These are phyloP conservation scores for Epicauta chinensis DNA, from an alignment of 1,140 invertebrate genomes.

Conservation along the genomic window DNA sequence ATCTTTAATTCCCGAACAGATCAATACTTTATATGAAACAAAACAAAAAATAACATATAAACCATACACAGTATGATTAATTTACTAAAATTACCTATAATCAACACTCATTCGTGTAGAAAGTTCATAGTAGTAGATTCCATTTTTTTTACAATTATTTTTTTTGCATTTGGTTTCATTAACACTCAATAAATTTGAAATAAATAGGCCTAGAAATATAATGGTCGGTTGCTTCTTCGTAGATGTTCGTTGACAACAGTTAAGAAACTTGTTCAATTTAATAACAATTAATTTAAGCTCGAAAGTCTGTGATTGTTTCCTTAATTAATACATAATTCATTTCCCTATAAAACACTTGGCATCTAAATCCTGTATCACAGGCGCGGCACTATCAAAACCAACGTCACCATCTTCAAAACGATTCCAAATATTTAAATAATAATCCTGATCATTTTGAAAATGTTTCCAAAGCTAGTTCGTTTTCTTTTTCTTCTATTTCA, in stretches of 20 bases:
- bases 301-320: constrained; percentile 20
- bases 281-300: constrained; percentile 13
- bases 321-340: constrained; percentile 11
- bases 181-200: background rate
- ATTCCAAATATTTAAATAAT: too few species aligned
- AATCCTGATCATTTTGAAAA: too few species aligned
- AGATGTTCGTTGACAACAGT: constrained; percentile 10
- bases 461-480: too few species aligned
- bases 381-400: constrained; percentile 6
- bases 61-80: constrained; percentile 14
- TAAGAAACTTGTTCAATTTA: constrained; percentile 5
- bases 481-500: too few species aligned
- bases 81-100: background rate
- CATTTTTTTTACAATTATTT: constrained; percentile 5
- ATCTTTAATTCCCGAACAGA: too few species aligned
- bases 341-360: constrained; percentile 14
- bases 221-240: constrained; percentile 13
- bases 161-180: background rate
- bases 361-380: constrained; percentile 21
- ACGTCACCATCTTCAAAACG: constrained; percentile 4
- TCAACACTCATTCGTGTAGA: constrained; percentile 10
- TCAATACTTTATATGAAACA: background rate
- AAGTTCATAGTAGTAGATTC: too few species aligned
- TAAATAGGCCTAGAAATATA: constrained; percentile 8
- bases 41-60: constrained; percentile 5